Evolutionary conservation across 2,888 invertebrate genomes (phyloP), one percentile per base, ranked within the genome.

Genomic region (Megalurothrips usitatus): DNA sequence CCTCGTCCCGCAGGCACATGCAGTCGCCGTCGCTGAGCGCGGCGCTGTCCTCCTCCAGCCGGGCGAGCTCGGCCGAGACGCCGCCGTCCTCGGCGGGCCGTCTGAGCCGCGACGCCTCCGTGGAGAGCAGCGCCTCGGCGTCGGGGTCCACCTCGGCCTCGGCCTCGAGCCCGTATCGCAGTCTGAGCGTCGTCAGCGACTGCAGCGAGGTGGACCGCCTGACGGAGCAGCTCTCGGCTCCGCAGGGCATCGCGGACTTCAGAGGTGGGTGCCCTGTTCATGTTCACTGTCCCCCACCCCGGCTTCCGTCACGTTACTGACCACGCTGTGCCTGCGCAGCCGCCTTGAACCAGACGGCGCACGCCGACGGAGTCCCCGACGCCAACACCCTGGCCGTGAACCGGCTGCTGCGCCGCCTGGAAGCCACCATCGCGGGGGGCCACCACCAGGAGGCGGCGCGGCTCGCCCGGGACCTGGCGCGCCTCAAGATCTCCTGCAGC

Each of bases 351-450:
- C 68, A 75, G 68, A 26, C 23, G 11, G 23, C 26, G 68, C 23
- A 75, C 68, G 68, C 68, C 23, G 26, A 23, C 68, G 68, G 68
- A 11, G 26, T 75, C 23, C 68, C 68, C 79, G 88, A 88, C 83
- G 89, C 89, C 84, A 90, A 91, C 85, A 91, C 91, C 1, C 86
- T 91, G 83, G 91, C 91, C 82, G 90, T 92, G 80, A 91, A 91
- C 86, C 88, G 90, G 85, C 87, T 94, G 83, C 88, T 95, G 84
- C 90, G 91, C 86, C 90, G 93, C 86, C 88, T 96, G 81, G 95
- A 95, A 87, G 90, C 90, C 81, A 93, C 95, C 1, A 95, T 96
- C 84, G 91, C 93, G 4, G 91, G 91, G 85, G 95, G 95, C 11
- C 92, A 94, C 85, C 91, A 94, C 87, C 90, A 90, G 80, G 90